Evolutionary conservation across 2,113 vertebrate species (phyloP), one percentile per base, ranked within the genome.

Genomic region (Elgaria multicarinata): DNA sequence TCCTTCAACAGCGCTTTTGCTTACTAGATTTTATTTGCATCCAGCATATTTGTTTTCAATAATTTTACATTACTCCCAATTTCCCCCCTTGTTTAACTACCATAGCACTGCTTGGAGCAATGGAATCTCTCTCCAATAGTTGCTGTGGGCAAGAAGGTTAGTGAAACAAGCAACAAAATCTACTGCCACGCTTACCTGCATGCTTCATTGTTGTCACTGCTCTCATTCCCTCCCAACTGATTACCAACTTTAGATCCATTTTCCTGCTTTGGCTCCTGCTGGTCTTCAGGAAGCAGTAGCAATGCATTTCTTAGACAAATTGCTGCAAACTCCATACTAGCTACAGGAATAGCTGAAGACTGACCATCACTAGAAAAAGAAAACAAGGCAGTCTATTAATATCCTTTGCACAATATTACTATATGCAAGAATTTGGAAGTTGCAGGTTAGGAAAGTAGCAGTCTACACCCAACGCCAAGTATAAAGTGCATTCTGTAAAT

Each of bases 301-400:
- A 99, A 96, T 67, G 98, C 98, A 55, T 99, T 99, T 95, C 99
- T 97, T 94, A 99, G 97, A 92, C 99, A 99, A 95, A 99, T 99
- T 0, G 99, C 99, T 85, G 99, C 99, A 96, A 99, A 99, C 96
- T 99, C 99, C 99, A 99, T 98, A 89, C 99, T 99, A 92, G 99
- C 99, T 91, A 99, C 99, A 69, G 99, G 99, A 91, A 99, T 99
- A 87, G 99, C 99, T 50, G 98, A 98, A 20, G 99, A 99, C 93
- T 99, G 99, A 22, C 98, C 99, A 87, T 99, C 99, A 89, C 99
- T 99, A 95, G 89, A 90, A 95, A 80, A 95, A 1, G 93, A 82
- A 92, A 92, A 3, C 55, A 90, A 93, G 81, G 26, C 80, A 93
- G 16, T 58, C 71, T 6, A 82, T 31, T 82, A 42, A 55, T 46